phyloP scores from a whole-genome alignment of 2,888 invertebrate genomes.

The Trichacis sp. region DNA sequence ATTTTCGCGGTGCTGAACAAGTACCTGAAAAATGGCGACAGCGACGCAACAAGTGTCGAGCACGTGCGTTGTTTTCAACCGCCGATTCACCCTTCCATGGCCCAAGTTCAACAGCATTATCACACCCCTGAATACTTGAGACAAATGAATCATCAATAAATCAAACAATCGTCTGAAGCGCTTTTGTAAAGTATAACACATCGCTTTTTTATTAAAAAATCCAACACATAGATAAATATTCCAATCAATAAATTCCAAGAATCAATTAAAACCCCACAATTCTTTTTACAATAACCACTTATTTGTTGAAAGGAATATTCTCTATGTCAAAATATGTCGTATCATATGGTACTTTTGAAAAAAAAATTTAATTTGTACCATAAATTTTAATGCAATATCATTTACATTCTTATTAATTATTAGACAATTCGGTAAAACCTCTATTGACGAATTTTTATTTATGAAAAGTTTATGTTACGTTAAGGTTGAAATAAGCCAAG shows the following conservation, averaged over 20 bases:
- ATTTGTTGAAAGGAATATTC: no score
- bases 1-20: conserved; percentile 96
- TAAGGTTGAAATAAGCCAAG: background rate
- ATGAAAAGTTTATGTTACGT: background rate
- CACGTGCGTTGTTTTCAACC: conserved; percentile 98
- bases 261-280: no score
- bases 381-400: no score
- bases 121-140: conserved; percentile 71
- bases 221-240: no score
- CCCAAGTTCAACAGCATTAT: conserved; percentile 75
- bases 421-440: no score
- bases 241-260: no score
- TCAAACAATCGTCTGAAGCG: background rate
- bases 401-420: no score
- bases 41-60: conserved; percentile 88
- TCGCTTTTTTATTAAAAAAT: no score
- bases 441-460: background rate
- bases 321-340: background rate
- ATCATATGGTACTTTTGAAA: background rate
- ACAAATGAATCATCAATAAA: conserved; percentile 66
- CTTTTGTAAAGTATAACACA: background rate
- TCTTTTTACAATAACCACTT: no score
- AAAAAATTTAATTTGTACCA: no score
- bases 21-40: conserved; percentile 88
- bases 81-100: conserved; percentile 83